A percentile compares a stretch with the other conserved stretches of the same genome.
phyloP scores from a whole-genome alignment of 2,113 vertebrate species.

The Chitala chitala region DNA sequence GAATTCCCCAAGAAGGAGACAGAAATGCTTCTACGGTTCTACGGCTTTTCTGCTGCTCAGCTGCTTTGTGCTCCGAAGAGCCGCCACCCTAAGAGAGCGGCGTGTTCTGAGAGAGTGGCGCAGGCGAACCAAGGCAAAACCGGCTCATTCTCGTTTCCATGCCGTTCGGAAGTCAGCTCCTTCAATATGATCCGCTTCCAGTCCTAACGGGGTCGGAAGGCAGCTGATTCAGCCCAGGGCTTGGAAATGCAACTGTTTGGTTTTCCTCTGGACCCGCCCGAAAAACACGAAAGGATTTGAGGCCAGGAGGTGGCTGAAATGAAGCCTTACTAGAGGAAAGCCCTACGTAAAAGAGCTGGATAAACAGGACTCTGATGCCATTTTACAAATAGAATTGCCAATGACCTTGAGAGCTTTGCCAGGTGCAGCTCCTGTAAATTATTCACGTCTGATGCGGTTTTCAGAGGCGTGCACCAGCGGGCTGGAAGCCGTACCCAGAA shows the following conservation, averaged over 20 bases:
- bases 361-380: conserved; percentile 25
- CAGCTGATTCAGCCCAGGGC: not conserved
- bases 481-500: conserved; percentile 11
- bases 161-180: not conserved
- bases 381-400: conserved; percentile 38
- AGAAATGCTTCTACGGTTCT: not conserved
- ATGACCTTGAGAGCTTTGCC: conserved; percentile 54
- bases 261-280: not conserved
- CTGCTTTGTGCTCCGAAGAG: not conserved
- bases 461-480: conserved; percentile 29
- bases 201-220: not conserved
- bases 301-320: conserved; percentile 34
- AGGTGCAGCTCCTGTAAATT: conserved; percentile 48
- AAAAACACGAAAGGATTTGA: too few relatives aligned
- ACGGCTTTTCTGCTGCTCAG: not conserved
- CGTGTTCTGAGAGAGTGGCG: not conserved
- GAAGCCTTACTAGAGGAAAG: conserved; percentile 5
- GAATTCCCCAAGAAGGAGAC: conserved; percentile 1
- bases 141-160: not conserved
- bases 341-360: not conserved
- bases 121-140: not conserved
- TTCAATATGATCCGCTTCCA: not conserved
- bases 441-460: conserved; percentile 57
- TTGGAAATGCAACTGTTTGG: not conserved
- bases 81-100: not conserved